A percentile compares a stretch with the other conserved stretches of the same genome.
Evolutionary conservation across 2,888 invertebrate genomes (phyloP).

Genomic region (Dynastes grantii): DNA sequence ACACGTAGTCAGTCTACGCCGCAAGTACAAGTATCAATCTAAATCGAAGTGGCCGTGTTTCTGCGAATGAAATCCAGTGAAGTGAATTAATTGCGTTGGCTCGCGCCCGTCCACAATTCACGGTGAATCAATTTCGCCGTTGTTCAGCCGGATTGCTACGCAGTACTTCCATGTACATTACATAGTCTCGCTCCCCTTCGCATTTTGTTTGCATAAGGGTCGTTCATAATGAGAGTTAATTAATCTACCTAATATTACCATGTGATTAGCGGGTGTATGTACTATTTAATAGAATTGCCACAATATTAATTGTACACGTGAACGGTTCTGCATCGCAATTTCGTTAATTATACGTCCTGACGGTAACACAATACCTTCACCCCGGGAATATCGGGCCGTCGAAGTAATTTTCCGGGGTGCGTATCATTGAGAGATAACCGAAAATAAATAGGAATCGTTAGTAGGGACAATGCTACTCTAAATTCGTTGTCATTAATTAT

Average conservation of each 20-base stretch:
- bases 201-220: slow-evolving; percentile 39
- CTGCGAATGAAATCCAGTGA: slow-evolving; percentile 25
- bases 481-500: too few species aligned
- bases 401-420: neutral
- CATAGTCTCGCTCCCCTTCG: neutral
- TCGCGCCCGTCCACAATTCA: slow-evolving; percentile 10
- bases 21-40: slow-evolving; percentile 21
- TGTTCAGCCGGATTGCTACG: neutral
- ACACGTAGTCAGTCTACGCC: neutral
- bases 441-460: slow-evolving; percentile 2
- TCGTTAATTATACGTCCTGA: slow-evolving; percentile 52
- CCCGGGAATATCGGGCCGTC: neutral
- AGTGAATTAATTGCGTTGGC: slow-evolving; percentile 32
- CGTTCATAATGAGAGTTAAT: slow-evolving; percentile 39
- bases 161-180: neutral
- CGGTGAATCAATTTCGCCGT: slow-evolving; percentile 35
- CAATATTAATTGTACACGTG: slow-evolving; percentile 48
- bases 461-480: too few species aligned
- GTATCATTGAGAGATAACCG: neutral
- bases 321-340: slow-evolving; percentile 52
- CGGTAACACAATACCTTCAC: slow-evolving; percentile 31
- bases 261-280: slow-evolving; percentile 40
- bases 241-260: slow-evolving; percentile 48
- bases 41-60: slow-evolving; percentile 6
- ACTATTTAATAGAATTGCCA: slow-evolving; percentile 48